Evolutionary conservation across 2,888 invertebrate genomes (phyloP).

Genomic region (Heliconius cydno): DNA sequence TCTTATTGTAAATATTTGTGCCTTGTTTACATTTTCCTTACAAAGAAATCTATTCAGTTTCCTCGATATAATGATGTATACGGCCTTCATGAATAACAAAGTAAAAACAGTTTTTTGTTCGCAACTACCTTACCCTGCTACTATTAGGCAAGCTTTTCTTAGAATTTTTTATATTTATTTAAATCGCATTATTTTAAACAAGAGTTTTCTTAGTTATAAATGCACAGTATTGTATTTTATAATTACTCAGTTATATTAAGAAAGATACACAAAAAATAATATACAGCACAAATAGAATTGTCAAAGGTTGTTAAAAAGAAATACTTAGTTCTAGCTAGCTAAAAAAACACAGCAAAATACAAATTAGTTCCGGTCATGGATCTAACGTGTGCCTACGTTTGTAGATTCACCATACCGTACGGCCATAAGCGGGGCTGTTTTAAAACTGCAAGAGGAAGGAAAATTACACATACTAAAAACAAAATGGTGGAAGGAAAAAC

Average conservation of each 20-base stretch:
- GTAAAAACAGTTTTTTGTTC: background rate
- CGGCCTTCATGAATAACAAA: conserved; percentile 13
- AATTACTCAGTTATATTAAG: background rate
- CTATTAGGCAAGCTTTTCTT: background rate
- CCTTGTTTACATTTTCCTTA: conserved; percentile 10
- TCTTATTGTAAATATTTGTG: background rate
- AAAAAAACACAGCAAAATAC: conserved; percentile 24
- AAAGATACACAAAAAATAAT: background rate
- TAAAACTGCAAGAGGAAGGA: conserved; percentile 98
- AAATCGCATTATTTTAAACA: background rate
- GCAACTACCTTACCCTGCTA: background rate
- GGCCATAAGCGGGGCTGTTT: conserved; percentile 95
- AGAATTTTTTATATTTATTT: background rate
- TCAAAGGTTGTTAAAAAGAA: conserved; percentile 18
- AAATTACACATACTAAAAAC: conserved; percentile 96
- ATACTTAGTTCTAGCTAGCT: conserved; percentile 4
- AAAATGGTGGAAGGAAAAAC: conserved; percentile 98
- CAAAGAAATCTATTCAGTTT: conserved; percentile 3
- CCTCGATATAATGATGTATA: conserved; percentile 18
- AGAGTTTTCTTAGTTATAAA: background rate
- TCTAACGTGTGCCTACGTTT: conserved; percentile 45
- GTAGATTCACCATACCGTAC: conserved; percentile 96
- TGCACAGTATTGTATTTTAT: background rate
- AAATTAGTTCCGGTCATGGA: conserved; percentile 41
- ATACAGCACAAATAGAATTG: background rate